Evolutionary conservation across 2,888 invertebrate genomes (phyloP).

Genomic region (Epinotia nisella): DNA sequence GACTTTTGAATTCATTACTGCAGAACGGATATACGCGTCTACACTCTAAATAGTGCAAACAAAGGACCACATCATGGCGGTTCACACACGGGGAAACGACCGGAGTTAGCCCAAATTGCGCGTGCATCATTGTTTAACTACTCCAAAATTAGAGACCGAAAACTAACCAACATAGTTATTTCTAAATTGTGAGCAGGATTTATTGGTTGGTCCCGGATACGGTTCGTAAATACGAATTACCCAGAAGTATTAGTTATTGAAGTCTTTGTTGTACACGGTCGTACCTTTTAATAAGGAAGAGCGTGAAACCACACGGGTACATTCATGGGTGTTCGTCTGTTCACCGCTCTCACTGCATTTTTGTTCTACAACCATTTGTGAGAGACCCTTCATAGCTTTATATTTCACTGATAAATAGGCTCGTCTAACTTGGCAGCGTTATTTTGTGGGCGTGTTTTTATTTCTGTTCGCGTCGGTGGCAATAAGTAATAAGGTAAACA

Average conservation of each 20-base stretch:
- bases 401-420: constrained; percentile 54
- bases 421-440: constrained; percentile 58
- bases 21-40: constrained; percentile 20
- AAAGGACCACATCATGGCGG: constrained; percentile 32
- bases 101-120: constrained; percentile 35
- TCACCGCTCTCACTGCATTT: constrained; percentile 50
- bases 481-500: constrained; percentile 80
- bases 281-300: constrained; percentile 40
- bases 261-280: constrained; percentile 31
- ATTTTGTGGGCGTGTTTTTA: constrained; percentile 71
- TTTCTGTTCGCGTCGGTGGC: constrained; percentile 72
- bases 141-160: constrained; percentile 23
- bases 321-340: constrained; percentile 33
- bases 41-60: constrained; percentile 38
- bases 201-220: constrained; percentile 20
- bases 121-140: constrained; percentile 29
- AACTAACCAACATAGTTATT: constrained; percentile 15
- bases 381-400: constrained; percentile 53
- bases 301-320: constrained; percentile 38
- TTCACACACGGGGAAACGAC: constrained; percentile 31
- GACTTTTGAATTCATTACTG: constrained; percentile 27
- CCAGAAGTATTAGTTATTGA: constrained; percentile 34
- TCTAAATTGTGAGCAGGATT: constrained; percentile 19
- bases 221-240: constrained; percentile 18
- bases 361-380: constrained; percentile 62